phyloP scores from a whole-genome alignment of 1,140 invertebrate genomes.

The Teleopsis dalmanni region DNA sequence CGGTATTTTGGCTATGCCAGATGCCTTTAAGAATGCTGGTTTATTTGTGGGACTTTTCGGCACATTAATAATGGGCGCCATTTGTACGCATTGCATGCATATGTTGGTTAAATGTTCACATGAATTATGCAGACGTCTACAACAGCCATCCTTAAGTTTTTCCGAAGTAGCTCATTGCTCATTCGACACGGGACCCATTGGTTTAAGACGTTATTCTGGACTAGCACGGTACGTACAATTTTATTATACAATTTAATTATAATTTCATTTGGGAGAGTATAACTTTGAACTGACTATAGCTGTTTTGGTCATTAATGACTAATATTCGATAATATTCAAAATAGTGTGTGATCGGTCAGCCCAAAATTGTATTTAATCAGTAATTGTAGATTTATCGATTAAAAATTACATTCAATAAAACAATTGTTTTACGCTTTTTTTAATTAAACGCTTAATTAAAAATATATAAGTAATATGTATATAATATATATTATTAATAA shows the following conservation, averaged over 20 bases:
- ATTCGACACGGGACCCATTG: slow-evolving; percentile 62
- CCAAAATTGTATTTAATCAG: neutral
- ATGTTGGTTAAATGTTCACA: slow-evolving; percentile 68
- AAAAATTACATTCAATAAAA: no score
- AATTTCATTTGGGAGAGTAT: no score
- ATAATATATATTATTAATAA: no score
- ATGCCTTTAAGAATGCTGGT: slow-evolving; percentile 76
- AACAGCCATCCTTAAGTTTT: slow-evolving; percentile 61
- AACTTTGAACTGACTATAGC: no score
- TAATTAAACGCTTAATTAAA: no score
- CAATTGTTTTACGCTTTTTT: no score
- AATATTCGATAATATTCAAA: no score
- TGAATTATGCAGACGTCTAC: slow-evolving; percentile 57
- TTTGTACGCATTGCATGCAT: slow-evolving; percentile 85
- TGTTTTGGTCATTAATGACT: no score
- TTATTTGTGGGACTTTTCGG: slow-evolving; percentile 62
- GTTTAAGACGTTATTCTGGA: slow-evolving; percentile 54
- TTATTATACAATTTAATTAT: neutral
- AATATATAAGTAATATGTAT: no score
- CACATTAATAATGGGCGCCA: slow-evolving; percentile 66
- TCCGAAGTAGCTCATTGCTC: slow-evolving; percentile 64
- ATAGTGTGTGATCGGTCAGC: no score
- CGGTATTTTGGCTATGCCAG: slow-evolving; percentile 77
- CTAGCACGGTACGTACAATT: slow-evolving; percentile 52
- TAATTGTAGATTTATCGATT: slow-evolving; percentile 15